Base-by-base conservation (phyloP, 1,140 invertebrate genomes). In the Aphis craccivora region DNA sequence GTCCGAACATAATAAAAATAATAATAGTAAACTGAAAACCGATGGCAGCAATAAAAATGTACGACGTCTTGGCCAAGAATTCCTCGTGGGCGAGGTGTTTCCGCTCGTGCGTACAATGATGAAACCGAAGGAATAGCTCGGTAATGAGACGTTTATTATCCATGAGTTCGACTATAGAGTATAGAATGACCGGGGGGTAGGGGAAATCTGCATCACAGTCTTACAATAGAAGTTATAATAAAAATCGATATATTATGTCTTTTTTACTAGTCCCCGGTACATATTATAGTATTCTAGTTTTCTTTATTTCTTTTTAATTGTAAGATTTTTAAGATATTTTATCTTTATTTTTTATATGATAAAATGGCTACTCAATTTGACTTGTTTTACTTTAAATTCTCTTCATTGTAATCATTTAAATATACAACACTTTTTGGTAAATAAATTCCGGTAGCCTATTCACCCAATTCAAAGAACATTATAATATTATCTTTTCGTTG, bases 121-220 rank as follows among this genome's bases (percentile, higher is more conserved):
- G 48, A 51, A 51, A 92, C 60, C 45, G 35, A 51, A 83, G 91
- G 91, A 92, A 92, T 81, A 45, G 91, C 60, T 92, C 76, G 35
- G 88, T 92, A 92, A 92, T 92, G 91, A 92, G 91, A 92, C 91
- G 91, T 92, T 92, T 92, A 92, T 92, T 92, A 92, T 92, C 45
- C 45, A 43, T 48, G 11, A n/a, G 35, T 92, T 83, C 45, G 20
- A 35, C 67, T 37, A 40, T 40, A 40, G 37, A 40, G 37, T 40
- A 40, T 40, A 30, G 60, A 40, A 30, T 11, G 30, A 30, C 11
- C 1, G 25, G 14, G 30, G 37, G 43, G 35, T 18, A 51, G 45
- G 45, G 84, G 53, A 7, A 37, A 37, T 90, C 25, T 53, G 89
- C 55, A 60, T 90, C 51, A 30, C 37, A n/a, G 51, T 43, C 55